Base-by-base conservation (phyloP, 2,113 vertebrate genomes). In the Herpetotheres cachinnans region DNA sequence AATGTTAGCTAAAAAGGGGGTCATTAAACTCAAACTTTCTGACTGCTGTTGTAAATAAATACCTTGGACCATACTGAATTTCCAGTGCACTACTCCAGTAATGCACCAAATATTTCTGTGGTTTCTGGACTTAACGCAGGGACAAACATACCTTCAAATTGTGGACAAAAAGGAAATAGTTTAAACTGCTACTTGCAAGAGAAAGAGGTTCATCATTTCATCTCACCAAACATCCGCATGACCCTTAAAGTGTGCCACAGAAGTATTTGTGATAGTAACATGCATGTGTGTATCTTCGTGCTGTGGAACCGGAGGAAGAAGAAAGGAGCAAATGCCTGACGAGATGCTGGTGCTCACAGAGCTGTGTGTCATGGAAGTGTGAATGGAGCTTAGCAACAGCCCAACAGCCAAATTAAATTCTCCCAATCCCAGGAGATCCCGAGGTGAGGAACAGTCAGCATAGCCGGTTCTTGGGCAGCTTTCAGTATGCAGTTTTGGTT, bases 221-320 rank as follows among this genome's bases (percentile, higher is more conserved):
- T 87, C 20, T 67, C 52, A 36, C 12, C 76, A 36, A 36, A 46
- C 0, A 1, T 50, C n/a, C 3, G 1, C 1, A 2, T 17, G 67
- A 62, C 29, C 22, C 15, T 87, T 73, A 5, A 82, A 30, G n/a
- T 7, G 16, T 2, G 0, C 18, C 14, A 7, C 29, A 74, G 66
- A 67, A 54, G 6, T 50, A n/a, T 46, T 38, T 71, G n/a, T 63
- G 66, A 16, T 11, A 34, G 38, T 38, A 86, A 30, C 29, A 20
- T 8, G 24, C 6, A 2, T 2, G 0, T 52, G 22, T 38, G 16
- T 40, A 3, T 50, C 61, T 72, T 69, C 86, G 87, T 66, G 24
- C 21, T 0, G 2, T 25, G 80, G 30, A 25, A 32, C 34, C n/a
- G 29, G 20, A 62, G 44, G 67, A 76, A 55, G 32, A 30, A 49